Conservation (phyloP, 2,797 vertebrate genomes). For the Sebastes kiyomatsui region DNA sequence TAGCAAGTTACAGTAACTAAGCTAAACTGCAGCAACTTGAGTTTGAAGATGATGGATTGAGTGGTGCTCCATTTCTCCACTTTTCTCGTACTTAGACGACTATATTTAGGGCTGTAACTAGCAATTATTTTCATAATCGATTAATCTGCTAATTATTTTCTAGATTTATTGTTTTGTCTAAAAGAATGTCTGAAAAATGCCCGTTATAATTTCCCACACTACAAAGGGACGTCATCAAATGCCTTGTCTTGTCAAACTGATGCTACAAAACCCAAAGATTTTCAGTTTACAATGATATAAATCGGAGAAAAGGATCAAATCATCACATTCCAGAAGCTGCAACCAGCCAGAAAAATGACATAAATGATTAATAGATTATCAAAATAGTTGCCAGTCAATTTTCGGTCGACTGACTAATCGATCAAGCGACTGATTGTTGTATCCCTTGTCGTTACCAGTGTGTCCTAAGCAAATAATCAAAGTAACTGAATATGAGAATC, state of each 20-base stretch:
- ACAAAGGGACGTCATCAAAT: background rate
- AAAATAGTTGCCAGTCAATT: background rate
- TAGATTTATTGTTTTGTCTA: background rate
- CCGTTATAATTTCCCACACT: background rate
- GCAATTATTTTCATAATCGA: background rate
- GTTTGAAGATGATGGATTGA: background rate
- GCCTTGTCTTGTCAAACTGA: background rate
- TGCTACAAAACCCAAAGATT: background rate
- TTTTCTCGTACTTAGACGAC: background rate
- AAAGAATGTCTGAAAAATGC: background rate
- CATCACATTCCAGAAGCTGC: background rate
- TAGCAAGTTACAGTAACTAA: conserved; percentile 3
- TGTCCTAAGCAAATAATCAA: background rate
- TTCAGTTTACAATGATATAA: background rate
- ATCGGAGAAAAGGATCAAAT: background rate
- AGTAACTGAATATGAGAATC: background rate
- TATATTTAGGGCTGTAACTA: background rate
- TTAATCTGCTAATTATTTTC: background rate
- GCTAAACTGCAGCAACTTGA: background rate
- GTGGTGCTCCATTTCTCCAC: background rate
- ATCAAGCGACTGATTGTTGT: background rate
- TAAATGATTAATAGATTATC: background rate
- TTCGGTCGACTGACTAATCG: background rate
- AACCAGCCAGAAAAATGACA: background rate
- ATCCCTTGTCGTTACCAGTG: background rate